A percentile compares a stretch with the other conserved stretches of the same genome.
Conservation (phyloP, 1,140 invertebrate genomes). For the Neotoxoptera formosana region DNA sequence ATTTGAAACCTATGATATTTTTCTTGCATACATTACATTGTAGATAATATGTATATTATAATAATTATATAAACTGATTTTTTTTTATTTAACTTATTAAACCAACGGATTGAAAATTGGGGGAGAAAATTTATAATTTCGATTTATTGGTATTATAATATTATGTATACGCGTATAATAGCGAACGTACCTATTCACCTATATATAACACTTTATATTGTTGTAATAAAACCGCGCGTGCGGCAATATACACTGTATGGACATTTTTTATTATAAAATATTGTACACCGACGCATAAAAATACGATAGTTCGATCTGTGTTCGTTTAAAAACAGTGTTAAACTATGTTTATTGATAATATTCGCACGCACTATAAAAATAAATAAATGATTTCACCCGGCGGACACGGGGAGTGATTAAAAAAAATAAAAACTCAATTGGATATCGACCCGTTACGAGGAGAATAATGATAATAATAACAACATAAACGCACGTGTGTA, state of each 20-base stretch:
- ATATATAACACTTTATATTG: neutral
- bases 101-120: neutral
- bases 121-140: neutral
- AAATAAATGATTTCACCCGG: neutral
- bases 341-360: neutral
- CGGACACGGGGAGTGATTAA: neutral
- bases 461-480: neutral
- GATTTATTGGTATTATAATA: neutral
- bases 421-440: slow-evolving; percentile 6
- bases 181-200: neutral
- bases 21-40: too few species aligned
- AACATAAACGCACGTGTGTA: neutral
- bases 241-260: neutral
- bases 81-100: neutral
- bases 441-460: neutral
- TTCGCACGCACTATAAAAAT: neutral
- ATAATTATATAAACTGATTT: too few species aligned
- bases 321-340: neutral
- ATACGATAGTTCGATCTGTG: neutral
- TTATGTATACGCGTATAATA: too few species aligned
- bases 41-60: too few species aligned
- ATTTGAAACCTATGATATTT: neutral
- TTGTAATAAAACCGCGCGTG: neutral
- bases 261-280: neutral
- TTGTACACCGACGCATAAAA: neutral